Conservation (phyloP, 2,888 invertebrate genomes). For the Sylvicola fuscatus region DNA sequence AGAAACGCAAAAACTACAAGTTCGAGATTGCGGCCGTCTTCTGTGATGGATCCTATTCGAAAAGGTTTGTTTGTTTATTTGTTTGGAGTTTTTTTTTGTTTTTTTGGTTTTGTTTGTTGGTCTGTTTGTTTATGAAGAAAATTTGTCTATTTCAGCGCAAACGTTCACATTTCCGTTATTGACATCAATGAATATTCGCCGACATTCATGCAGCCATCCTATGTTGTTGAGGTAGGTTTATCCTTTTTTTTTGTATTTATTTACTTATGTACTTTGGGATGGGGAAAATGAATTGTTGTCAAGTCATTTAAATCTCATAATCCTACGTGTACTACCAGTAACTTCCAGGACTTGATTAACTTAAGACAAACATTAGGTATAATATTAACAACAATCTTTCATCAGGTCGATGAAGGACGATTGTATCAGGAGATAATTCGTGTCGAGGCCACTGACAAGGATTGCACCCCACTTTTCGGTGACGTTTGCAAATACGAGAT, state of each 20-base stretch:
- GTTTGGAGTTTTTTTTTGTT: too few relatives aligned
- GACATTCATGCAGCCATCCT: conserved; percentile 74
- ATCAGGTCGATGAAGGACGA: conserved; percentile 63
- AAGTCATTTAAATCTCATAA: too few relatives aligned
- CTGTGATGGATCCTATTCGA: conserved; percentile 69
- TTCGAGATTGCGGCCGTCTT: conserved; percentile 89
- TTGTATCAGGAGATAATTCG: conserved; percentile 77
- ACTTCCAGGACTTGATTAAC: too few relatives aligned
- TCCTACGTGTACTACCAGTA: too few relatives aligned
- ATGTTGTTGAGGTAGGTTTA: conserved; percentile 48
- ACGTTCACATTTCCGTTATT: conserved; percentile 83
- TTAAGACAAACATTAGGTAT: too few relatives aligned
- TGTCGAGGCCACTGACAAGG: conserved; percentile 80
- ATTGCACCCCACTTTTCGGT: conserved; percentile 84
- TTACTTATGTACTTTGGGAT: too few relatives aligned
- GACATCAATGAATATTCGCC: conserved; percentile 95
- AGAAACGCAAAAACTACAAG: conserved; percentile 84
- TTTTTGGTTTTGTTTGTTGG: too few relatives aligned
- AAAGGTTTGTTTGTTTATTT: conserved; percentile 36
- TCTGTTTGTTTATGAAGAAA: background rate
- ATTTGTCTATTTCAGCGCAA: conserved; percentile 38
- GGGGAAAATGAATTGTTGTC: too few relatives aligned
- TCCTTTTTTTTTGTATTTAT: too few relatives aligned
- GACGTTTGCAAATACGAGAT: conserved; percentile 98
- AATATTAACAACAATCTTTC: too few relatives aligned